A percentile compares a stretch with the other conserved stretches of the same genome.
These are phyloP conservation scores for Danionella dracula DNA, from an alignment of 2,797 vertebrate species.

Conservation along the genomic window DNA sequence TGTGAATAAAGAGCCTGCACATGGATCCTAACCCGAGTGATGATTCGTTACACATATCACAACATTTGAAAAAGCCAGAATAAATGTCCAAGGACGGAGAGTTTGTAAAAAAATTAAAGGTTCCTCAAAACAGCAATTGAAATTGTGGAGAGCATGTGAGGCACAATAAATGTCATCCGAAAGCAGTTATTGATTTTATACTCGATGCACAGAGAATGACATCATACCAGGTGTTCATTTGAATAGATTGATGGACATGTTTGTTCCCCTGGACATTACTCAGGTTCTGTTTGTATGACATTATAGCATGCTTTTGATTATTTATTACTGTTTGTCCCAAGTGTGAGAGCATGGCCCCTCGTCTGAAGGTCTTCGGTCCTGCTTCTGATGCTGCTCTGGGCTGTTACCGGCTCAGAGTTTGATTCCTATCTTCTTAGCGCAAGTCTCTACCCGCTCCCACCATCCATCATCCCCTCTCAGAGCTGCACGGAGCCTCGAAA, in stretches of 20 bases:
- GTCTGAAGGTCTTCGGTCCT: slow-evolving; percentile 15
- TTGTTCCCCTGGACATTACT: neutral
- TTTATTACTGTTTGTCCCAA: neutral
- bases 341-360: neutral
- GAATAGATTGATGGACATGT: neutral
- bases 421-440: slow-evolving; percentile 39
- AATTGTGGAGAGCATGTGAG: too few species aligned
- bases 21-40: too few species aligned
- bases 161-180: too few species aligned
- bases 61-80: too few species aligned
- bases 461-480: slow-evolving; percentile 40
- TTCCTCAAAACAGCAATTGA: too few species aligned
- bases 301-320: neutral
- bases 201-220: neutral
- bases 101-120: too few species aligned
- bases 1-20: too few species aligned
- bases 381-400: slow-evolving; percentile 12
- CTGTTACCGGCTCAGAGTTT: slow-evolving; percentile 27
- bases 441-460: slow-evolving; percentile 57
- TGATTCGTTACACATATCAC: too few species aligned
- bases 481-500: slow-evolving; percentile 49
- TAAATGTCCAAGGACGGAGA: too few species aligned
- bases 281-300: neutral
- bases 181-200: neutral
- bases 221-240: neutral